Conservation (phyloP, 35 echinoderm and acorn worm genomes). For the Patiria miniata region DNA sequence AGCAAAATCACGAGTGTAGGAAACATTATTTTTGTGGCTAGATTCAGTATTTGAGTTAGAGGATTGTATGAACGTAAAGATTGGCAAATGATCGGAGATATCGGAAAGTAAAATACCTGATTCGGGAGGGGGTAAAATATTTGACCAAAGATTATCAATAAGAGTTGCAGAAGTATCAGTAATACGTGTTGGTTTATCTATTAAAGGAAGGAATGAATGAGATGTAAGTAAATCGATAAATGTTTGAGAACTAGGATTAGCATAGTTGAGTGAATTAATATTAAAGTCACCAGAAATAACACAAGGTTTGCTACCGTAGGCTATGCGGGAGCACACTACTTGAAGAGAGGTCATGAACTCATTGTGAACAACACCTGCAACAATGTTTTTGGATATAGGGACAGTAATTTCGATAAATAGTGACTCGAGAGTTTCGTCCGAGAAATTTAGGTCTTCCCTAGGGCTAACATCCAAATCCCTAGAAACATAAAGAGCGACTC, state of each 20-base stretch:
- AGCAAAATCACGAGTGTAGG: neutral
- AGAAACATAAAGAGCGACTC: neutral
- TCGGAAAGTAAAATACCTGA: neutral
- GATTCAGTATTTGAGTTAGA: neutral
- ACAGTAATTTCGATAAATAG: neutral
- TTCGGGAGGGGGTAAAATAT: neutral
- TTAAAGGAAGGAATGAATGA: neutral
- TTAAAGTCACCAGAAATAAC: too few species aligned
- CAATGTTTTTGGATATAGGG: neutral
- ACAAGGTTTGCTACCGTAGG: neutral
- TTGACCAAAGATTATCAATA: constrained; percentile 5
- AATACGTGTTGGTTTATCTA: neutral
- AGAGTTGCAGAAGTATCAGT: neutral
- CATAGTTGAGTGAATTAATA: neutral
- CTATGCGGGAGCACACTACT: neutral
- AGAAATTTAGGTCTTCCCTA: neutral
- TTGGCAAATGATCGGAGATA: too few species aligned
- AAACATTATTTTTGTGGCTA: neutral
- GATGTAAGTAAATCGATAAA: neutral
- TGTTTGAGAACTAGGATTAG: neutral
- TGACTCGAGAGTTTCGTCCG: neutral
- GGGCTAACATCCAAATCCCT: neutral
- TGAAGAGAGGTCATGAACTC: neutral
- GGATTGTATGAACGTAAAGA: neutral
- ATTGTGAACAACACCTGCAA: neutral